Evolutionary conservation across 64 coral and sea anemone genomes (phyloP), one percentile per base, ranked within the genome.

Genomic region (Actinia tenebrosa): DNA sequence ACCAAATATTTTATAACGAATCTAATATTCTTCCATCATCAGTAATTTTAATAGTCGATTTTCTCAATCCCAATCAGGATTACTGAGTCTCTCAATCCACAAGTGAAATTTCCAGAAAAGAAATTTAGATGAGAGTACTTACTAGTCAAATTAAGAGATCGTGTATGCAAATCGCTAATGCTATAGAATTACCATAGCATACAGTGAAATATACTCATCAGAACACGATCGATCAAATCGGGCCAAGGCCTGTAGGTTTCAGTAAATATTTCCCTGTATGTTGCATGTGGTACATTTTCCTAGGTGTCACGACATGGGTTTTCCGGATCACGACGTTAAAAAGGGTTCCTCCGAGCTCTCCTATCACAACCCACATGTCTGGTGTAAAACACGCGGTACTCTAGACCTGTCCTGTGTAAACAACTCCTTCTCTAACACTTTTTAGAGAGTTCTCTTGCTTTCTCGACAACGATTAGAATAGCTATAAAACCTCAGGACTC

Each of bases 131-230:
- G 69, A 27, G 10, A 42, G 6, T 26, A 50, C 30, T 37, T 37
- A 75, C 50, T 81, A 81, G 79, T 50, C 79, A 81, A 81, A 81
- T 53, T 81, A 81, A 45, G 53, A 23, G 79, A 81, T 81, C 50
- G 53, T 16, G 17, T 53, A 50, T 81, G 77, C 79, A 53, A 22
- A 53, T 81, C 30, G 42, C 3, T 50, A n/a, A 42, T 20, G 79
- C 45, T 81, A 22, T 81, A 75, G 79, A 20, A 81, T 81, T 50
- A 81, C 79, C 17, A 50, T 81, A 20, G 79, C 79, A 81, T 81
- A 7, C 16, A 6, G 16, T 71, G 26, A 16, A 11, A 55, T 55
- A 4, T 61, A 61, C 60, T 66, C 69, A 26, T 30, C 26, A 75
- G 69, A 75, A 75, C 69, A 75, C 27, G 69, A 42, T 75, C 7